These are phyloP conservation scores for Nyctalus aviator DNA, from an alignment of 2,797 vertebrate species.

Conservation along the genomic window DNA sequence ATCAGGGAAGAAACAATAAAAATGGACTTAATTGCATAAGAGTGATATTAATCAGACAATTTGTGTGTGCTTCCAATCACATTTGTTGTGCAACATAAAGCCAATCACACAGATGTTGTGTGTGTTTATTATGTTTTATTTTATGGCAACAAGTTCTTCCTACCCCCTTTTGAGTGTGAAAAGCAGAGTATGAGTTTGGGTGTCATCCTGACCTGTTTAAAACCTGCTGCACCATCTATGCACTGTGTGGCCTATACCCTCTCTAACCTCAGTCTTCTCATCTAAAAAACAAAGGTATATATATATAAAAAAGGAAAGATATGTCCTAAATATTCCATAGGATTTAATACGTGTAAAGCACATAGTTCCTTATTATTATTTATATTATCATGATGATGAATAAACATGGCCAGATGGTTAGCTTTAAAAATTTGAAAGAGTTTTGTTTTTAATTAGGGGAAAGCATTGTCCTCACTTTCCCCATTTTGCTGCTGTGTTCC, in stretches of 20 bases:
- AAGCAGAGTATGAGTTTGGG: neutral
- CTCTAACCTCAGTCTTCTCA: slow-evolving; percentile 4
- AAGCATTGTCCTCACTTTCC: neutral
- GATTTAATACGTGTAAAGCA: neutral
- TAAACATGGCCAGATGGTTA: neutral
- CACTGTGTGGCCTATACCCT: neutral
- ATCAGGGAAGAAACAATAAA: neutral
- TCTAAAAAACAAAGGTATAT: neutral
- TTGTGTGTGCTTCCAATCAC: neutral
- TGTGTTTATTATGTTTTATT: neutral
- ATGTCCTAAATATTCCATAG: neutral
- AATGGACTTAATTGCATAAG: neutral
- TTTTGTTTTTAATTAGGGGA: neutral
- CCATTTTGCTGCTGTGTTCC: neutral
- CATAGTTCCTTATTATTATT: neutral
- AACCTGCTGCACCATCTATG: neutral
- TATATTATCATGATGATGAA: neutral
- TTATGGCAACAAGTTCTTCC: neutral
- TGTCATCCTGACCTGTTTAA: neutral
- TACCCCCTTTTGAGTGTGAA: neutral
- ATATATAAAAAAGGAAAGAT: neutral
- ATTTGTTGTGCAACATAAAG: neutral
- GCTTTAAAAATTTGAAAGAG: neutral
- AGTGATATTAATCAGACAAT: neutral
- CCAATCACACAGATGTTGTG: neutral